phyloP scores from a whole-genome alignment of 1,140 invertebrate genomes.

The Harlomillsia oculata region DNA sequence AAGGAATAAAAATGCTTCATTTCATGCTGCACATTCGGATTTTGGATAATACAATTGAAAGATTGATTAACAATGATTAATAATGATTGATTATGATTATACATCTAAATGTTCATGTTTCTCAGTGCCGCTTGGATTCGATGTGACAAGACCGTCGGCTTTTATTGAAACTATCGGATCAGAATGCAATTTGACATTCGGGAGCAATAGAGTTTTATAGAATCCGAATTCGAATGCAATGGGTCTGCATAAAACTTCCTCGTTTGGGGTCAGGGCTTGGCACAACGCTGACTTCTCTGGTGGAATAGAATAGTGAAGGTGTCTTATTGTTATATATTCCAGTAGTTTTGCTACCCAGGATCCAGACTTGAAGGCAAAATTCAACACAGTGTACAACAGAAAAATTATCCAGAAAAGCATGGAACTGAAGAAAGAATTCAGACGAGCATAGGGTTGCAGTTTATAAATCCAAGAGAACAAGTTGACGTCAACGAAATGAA shows the following conservation, averaged over 20 bases:
- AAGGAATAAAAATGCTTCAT: not conserved
- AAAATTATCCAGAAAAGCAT: not conserved
- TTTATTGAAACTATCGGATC: constrained; percentile 5
- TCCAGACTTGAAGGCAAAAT: too few relatives aligned
- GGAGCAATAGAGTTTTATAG: constrained; percentile 4
- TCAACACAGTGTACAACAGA: too few relatives aligned
- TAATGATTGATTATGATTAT: not conserved
- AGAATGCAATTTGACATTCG: constrained; percentile 9
- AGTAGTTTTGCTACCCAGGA: too few relatives aligned
- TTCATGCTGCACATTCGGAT: not conserved
- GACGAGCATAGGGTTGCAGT: not conserved
- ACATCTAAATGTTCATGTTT: constrained; percentile 18
- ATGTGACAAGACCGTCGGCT: constrained; percentile 2
- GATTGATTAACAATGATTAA: too few relatives aligned
- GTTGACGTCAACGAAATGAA: not conserved
- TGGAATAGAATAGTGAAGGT: not conserved
- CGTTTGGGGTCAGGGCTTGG: constrained; percentile 8
- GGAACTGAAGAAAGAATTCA: not conserved
- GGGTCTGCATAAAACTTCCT: constrained; percentile 22
- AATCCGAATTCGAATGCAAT: constrained; percentile 8
- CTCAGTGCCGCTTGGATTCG: not conserved
- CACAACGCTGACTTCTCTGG: not conserved
- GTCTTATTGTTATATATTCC: not conserved
- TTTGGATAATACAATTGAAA: not conserved
- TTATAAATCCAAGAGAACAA: not conserved